Evolutionary conservation across 1,140 invertebrate species (phyloP), one percentile per base, ranked within the genome.

Genomic region (Cherax destructor): DNA sequence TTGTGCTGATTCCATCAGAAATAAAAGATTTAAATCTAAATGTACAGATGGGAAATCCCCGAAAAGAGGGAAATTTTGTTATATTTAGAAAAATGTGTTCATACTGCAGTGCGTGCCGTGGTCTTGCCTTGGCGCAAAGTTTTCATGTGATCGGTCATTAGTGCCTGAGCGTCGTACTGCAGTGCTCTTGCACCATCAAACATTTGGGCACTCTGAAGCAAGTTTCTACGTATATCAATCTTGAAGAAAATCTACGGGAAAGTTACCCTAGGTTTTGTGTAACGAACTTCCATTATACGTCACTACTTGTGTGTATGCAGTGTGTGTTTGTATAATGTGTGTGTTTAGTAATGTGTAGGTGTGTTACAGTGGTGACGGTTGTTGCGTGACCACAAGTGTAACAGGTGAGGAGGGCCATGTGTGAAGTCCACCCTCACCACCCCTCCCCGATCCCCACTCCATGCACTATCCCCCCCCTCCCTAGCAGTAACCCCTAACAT

Each of bases 341-440:
- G 61, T 65, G 61, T 65, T 11, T 13, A 18, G 13, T 11, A 65
- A 18, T 18, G 61, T 65, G 21, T 18, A 18, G 18, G 61, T 65
- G 61, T 50, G 18, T 56, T 11, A 30, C 7, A n/a, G 56, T 41
- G 79, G 49, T 52, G 50, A n/a, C 16, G 18, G 79, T 13, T 24
- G 56, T 59, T n/a, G 47, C 56, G 50, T 56, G 79, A 81, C 18
- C 9, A 59, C 24, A 81, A 13, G 56, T 81, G 79, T 81, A 81
- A 81, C 79, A 81, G 79, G 79, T 81, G 79, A 81, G 79, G 56
- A 52, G 50, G 21, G 49, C 79, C 79, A 81, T 81, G 79, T 56
- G 79, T 52, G 41, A 56, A 56, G 24, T 52, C 24, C 30, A 41
- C 30, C 30, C 30, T 41, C 30, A 41, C 30, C 30, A 41, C 10